Percentiles rank a stretch among this genome's conserved stretches.
phyloP scores from a whole-genome alignment of 2,797 vertebrate species.

The Halcyon smyrnensis region DNA sequence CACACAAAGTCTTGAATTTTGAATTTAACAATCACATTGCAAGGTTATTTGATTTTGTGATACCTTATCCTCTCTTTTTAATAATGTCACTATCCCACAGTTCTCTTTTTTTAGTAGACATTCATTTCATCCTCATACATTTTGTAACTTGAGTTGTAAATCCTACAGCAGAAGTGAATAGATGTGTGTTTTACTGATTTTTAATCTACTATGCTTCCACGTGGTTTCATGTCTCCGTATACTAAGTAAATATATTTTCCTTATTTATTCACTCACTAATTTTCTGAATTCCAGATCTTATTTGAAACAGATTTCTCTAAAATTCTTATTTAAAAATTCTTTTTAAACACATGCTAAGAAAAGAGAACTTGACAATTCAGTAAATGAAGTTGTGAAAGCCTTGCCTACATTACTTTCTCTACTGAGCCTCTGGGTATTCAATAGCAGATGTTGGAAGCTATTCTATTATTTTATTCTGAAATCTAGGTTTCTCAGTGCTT shows the following conservation, averaged over 20 bases:
- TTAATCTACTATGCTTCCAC: background rate
- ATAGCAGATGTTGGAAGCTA: background rate
- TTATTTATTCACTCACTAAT: background rate
- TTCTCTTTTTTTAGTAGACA: background rate
- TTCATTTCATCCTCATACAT: background rate
- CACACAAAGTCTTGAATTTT: background rate
- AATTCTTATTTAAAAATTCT: too few species aligned
- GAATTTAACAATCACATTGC: background rate
- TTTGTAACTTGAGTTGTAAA: background rate
- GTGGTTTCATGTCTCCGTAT: background rate
- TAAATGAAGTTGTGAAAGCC: background rate
- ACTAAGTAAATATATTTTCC: background rate
- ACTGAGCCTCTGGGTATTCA: background rate
- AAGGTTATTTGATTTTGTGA: background rate
- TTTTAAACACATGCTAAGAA: background rate
- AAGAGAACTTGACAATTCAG: background rate
- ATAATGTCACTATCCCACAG: rapidly evolving
- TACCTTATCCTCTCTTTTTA: background rate
- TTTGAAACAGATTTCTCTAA: background rate
- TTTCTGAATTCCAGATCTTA: background rate
- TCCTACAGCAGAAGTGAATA: background rate
- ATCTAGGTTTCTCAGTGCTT: background rate
- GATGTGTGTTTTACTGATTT: background rate
- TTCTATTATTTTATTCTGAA: background rate
- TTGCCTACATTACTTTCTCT: background rate